Base-by-base conservation (phyloP, 2,113 vertebrate species). In the Hirundichthys speculiger region DNA sequence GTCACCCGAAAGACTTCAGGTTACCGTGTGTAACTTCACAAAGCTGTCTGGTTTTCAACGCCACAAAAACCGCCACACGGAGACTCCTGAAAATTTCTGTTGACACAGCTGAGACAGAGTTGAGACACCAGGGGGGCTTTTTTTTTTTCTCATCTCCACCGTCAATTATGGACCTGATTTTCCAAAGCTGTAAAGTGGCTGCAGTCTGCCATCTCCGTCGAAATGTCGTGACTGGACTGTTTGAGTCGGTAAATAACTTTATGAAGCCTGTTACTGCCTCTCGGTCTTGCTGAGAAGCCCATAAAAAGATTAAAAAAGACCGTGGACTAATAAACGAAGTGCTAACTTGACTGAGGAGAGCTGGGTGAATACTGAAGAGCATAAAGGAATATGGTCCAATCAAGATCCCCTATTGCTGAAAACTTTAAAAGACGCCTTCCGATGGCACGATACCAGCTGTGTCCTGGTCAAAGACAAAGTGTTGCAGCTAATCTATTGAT, bases 111-210 rank as follows among this genome's bases (percentile, higher is more conserved):
- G 43, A 41, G 16, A 45, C n/a, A 53, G 62, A 6, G 15, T 12
- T 13, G 54, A 62, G 67, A 54, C 62, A 63, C 60, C 2, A 62
- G 46, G 75, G n/a, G n/a, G n/a, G n/a, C n/a, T n/a, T n/a, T n/a
- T n/a, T n/a, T n/a, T n/a, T 75, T 50, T 78, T 73, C 57, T 83
- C 63, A 70, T 69, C 69, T 60, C 65, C 57, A 60, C 86, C 30
- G 78, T 88, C 86, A 88, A 88, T 89, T 84, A 86, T 72, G 43
- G 61, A 75, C 67, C 78, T 85, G 69, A 87, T 90, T 87, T 86
- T 73, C 66, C 71, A 63, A 77, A 82, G 79, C 68, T 82, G 65
- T 75, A 79, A 75, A 83, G 61, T 69, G 78, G 72, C 69, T 73
- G 78, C 54, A 5, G 75, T 77, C 69, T 85, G 64, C 82, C 83